These are phyloP conservation scores for Centropus bengalensis DNA, from an alignment of 2,113 vertebrate species.

Conservation along the genomic window DNA sequence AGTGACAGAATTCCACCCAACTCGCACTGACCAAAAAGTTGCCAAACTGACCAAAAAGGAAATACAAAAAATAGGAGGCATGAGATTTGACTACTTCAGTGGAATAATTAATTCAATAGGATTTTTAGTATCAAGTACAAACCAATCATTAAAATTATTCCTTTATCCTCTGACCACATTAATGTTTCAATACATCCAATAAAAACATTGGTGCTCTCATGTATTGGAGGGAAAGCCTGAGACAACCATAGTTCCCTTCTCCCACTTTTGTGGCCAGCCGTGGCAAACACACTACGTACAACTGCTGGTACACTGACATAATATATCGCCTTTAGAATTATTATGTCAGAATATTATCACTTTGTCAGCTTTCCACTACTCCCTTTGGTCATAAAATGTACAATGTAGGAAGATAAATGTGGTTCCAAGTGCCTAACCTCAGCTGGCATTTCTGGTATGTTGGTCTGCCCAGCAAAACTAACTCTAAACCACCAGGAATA, in stretches of 20 bases:
- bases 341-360: not conserved
- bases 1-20: not conserved
- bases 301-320: not conserved
- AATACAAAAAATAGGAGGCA: not conserved
- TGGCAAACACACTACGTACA: not conserved
- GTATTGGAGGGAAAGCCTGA: not conserved
- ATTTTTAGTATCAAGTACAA: not conserved
- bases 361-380: not conserved
- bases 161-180: not conserved
- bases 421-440: not conserved
- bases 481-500: not conserved
- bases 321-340: not conserved
- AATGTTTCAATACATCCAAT: not conserved
- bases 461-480: not conserved
- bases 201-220: not conserved
- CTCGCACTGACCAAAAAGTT: not conserved
- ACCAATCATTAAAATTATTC: not conserved
- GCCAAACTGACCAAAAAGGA: too few species aligned
- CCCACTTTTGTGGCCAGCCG: not conserved
- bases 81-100: not conserved
- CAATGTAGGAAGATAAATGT: not conserved
- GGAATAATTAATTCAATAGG: not conserved
- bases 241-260: not conserved
- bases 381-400: not conserved
- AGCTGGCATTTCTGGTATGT: not conserved